Conservation (phyloP, 2,888 invertebrate species). For the Agrilus mali region DNA sequence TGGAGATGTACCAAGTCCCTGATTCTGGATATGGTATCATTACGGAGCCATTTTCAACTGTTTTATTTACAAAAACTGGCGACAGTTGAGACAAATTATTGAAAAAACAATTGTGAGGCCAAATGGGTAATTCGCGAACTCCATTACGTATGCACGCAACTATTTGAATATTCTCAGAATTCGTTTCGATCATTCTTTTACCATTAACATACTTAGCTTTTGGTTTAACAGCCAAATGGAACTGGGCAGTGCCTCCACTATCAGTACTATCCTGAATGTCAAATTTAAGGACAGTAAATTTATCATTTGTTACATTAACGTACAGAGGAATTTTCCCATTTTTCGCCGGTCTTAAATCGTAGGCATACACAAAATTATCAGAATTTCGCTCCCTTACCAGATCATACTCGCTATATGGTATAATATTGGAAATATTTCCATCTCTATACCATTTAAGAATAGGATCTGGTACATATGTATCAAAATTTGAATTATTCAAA, state of each 20-base stretch:
- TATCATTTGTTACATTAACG: constrained; percentile 53
- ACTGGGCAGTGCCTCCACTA: constrained; percentile 66
- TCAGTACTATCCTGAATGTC: constrained; percentile 57
- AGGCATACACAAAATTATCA: constrained; percentile 65
- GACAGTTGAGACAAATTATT: constrained; percentile 38
- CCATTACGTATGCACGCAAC: constrained; percentile 47
- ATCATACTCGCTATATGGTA: constrained; percentile 26
- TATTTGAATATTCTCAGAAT: constrained; percentile 36
- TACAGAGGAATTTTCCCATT: constrained; percentile 51
- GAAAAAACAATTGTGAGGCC: constrained; percentile 47
- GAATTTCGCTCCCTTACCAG: constrained; percentile 49
- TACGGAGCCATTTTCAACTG: constrained; percentile 48
- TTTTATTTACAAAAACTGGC: constrained; percentile 51
- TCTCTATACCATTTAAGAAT: constrained; percentile 10
- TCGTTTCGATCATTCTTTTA: constrained; percentile 11
- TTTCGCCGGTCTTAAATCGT: constrained; percentile 49
- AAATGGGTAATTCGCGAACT: constrained; percentile 46
- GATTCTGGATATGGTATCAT: constrained; percentile 74
- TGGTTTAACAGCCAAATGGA: constrained; percentile 57
- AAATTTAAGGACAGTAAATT: constrained; percentile 55
- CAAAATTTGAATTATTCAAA: no score
- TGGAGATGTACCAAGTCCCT: constrained; percentile 68
- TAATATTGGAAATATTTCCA: constrained; percentile 13
- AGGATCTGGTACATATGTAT: not conserved
- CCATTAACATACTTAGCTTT: constrained; percentile 33